These are phyloP conservation scores for Cheilosia soror DNA, from an alignment of 2,888 invertebrate genomes.

Conservation along the genomic window DNA sequence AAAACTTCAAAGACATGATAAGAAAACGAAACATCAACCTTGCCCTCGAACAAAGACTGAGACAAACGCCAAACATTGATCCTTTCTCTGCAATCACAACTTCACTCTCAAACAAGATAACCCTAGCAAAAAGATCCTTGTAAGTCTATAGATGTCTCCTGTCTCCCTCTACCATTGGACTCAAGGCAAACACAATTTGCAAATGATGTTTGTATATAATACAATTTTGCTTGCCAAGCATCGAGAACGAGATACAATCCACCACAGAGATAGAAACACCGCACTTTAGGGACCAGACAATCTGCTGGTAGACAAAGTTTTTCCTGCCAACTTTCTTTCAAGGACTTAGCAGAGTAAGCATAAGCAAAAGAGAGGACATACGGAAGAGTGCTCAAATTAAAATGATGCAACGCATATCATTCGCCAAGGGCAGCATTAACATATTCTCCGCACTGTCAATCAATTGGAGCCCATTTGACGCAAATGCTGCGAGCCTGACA, in stretches of 20 bases:
- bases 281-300: constrained; percentile 60
- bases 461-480: constrained; percentile 62
- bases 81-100: constrained; percentile 47
- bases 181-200: constrained; percentile 70
- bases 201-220: constrained; percentile 73
- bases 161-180: constrained; percentile 35
- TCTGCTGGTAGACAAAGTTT: constrained; percentile 67
- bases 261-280: constrained; percentile 52
- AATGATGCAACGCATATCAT: constrained; percentile 65
- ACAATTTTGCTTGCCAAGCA: constrained; percentile 72
- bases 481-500: constrained; percentile 65
- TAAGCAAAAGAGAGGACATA: constrained; percentile 9
- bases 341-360: constrained; percentile 56
- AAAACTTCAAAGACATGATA: constrained; percentile 43
- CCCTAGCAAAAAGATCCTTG: constrained; percentile 55
- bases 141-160: constrained; percentile 40
- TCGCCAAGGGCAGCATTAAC: constrained; percentile 59
- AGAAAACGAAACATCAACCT: constrained; percentile 59
- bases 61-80: constrained; percentile 61
- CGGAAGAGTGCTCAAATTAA: constrained; percentile 54
- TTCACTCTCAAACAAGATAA: constrained; percentile 53
- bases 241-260: constrained; percentile 56
- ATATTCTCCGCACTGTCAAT: constrained; percentile 68
- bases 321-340: constrained; percentile 62
- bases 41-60: constrained; percentile 52